phyloP scores from a whole-genome alignment of 2,888 invertebrate species.

The Sphecodes monilicornis region DNA sequence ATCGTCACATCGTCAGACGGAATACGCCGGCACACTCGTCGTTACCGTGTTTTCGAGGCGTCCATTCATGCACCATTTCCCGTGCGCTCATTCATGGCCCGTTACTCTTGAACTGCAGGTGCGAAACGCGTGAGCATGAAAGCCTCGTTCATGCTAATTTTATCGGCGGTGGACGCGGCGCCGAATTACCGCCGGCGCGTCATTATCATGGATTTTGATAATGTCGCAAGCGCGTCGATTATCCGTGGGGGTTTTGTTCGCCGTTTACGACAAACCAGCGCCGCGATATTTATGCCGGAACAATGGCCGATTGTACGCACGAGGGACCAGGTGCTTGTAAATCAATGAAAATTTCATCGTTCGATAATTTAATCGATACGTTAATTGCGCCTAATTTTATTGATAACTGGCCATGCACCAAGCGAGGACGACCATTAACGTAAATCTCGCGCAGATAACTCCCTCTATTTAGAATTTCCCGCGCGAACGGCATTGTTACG shows the following conservation, averaged over 20 bases:
- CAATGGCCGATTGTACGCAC: constrained; percentile 36
- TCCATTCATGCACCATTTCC: constrained; percentile 73
- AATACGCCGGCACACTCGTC: constrained; percentile 5
- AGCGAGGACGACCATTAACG: background rate
- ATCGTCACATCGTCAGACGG: constrained; percentile 18
- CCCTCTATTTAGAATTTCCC: background rate
- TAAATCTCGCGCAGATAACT: constrained; percentile 3
- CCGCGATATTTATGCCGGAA: constrained; percentile 44
- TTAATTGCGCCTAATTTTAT: constrained; percentile 59
- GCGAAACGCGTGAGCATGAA: constrained; percentile 46
- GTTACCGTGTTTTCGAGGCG: constrained; percentile 37
- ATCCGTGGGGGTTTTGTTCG: constrained; percentile 47
- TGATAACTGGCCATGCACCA: constrained; percentile 33
- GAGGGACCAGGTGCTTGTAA: constrained; percentile 16
- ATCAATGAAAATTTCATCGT: constrained; percentile 57
- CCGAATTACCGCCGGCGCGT: constrained; percentile 66
- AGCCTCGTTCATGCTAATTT: constrained; percentile 71
- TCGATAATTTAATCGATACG: constrained; percentile 60
- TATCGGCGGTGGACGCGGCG: constrained; percentile 57
- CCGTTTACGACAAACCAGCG: constrained; percentile 34
- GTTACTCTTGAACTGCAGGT: constrained; percentile 74
- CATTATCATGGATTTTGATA: constrained; percentile 71
- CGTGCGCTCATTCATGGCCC: constrained; percentile 72
- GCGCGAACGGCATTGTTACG: background rate
- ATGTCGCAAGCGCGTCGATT: constrained; percentile 52